Conservation (phyloP, 2,113 vertebrate species). For the Oncorhynchus clarkii region DNA sequence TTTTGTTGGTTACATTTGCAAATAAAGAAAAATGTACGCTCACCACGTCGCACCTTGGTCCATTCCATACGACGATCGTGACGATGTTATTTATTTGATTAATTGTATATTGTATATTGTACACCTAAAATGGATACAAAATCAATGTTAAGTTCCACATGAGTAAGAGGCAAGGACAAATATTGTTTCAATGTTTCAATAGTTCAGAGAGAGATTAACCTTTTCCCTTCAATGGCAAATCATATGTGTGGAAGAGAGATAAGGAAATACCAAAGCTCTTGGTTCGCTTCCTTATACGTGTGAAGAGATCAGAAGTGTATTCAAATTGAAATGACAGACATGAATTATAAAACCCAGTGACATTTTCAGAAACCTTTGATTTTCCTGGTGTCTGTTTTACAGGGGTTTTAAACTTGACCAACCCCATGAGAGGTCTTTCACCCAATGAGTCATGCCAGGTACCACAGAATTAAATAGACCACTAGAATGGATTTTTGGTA, state of each 20-base stretch:
- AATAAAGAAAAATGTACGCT: too few species aligned
- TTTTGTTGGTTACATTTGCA: too few species aligned
- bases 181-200: slow-evolving; percentile 17
- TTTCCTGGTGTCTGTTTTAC: slow-evolving; percentile 42
- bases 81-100: too few species aligned
- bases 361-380: slow-evolving; percentile 69
- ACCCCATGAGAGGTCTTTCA: slow-evolving; percentile 35
- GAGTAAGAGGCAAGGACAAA: neutral
- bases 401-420: slow-evolving; percentile 45
- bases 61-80: too few species aligned
- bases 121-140: neutral
- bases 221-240: slow-evolving; percentile 28
- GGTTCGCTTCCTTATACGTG: slow-evolving; percentile 52
- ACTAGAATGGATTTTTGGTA: too few species aligned
- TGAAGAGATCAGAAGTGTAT: slow-evolving; percentile 62
- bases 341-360: slow-evolving; percentile 70
- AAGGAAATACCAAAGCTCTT: slow-evolving; percentile 39
- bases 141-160: neutral
- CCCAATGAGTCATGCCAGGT: slow-evolving; percentile 37
- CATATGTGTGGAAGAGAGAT: slow-evolving; percentile 28
- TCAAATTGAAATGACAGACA: slow-evolving; percentile 72
- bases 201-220: slow-evolving; percentile 17
- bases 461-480: too few species aligned
- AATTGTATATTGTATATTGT: neutral
- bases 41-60: too few species aligned